Percentiles rank a stretch among this genome's conserved stretches.
Conservation (phyloP, 2,797 vertebrate genomes). For the Loris lydekkerianus region DNA sequence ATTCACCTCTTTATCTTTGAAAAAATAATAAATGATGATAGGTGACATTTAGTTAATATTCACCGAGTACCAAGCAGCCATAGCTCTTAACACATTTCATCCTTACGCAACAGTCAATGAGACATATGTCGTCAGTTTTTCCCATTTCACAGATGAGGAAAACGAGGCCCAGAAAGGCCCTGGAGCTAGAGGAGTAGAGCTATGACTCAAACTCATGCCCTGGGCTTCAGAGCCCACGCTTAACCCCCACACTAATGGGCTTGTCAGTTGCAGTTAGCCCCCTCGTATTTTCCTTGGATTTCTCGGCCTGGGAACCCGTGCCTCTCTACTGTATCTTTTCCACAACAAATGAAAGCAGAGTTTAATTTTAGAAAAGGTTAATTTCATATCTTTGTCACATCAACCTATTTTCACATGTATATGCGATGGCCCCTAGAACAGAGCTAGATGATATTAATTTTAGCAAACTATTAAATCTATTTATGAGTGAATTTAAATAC, state of each 20-base stretch:
- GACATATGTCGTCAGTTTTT: background rate
- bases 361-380: background rate
- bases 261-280: background rate
- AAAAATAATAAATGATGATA: slow-evolving; percentile 37
- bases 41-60: slow-evolving; percentile 37
- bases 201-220: background rate
- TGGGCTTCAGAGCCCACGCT: background rate
- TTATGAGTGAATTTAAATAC: slow-evolving; percentile 3
- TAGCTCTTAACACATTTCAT: background rate
- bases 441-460: slow-evolving; percentile 15
- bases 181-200: background rate
- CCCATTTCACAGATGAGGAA: background rate
- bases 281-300: background rate
- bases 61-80: background rate
- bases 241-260: background rate
- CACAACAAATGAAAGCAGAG: background rate
- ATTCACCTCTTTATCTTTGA: background rate
- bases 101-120: background rate
- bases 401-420: background rate
- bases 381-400: slow-evolving; percentile 36
- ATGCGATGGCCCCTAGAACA: background rate
- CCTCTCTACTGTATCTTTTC: background rate
- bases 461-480: slow-evolving; percentile 8
- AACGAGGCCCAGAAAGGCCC: background rate
- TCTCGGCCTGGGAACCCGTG: background rate